Base-by-base conservation (phyloP, 2,888 invertebrate genomes). In the Agrotis puta region DNA sequence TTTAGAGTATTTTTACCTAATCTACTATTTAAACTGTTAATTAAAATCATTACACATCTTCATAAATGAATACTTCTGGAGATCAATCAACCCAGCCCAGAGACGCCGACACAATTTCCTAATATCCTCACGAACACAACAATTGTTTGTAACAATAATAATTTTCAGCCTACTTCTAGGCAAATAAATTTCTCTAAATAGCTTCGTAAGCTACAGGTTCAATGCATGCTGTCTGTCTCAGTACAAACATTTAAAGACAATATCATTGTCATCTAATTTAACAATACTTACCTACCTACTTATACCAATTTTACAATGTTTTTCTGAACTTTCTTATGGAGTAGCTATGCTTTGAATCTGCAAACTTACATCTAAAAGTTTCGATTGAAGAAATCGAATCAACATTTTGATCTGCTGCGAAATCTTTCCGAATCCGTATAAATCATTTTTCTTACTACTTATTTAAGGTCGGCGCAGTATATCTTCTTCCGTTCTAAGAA, bases 51-150 rank as follows among this genome's bases (percentile, higher is more conserved):
- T 27, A 54, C 11, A 54, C 18, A 18, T 11, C n/a, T 27, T 54
- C 18, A 54, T 18, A 27, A 27, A 27, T 18, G 18, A 56, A 48
- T 45, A 33, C 33, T 59, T 68, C 47, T 73, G 74, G 71, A 84
- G 78, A 83, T 64, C 70, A 64, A 50, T 13, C 67, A 87, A 79
- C 76, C 43, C 48, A 53, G 56, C 11, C 53, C 59, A 71, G 64
- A 57, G 56, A 69, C 69, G 59, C 66, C 57, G 68, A 72, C 69
- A 81, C 68, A 81, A 79, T 87, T 88, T 89, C 90, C 88, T 88
- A 89, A 88, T 88, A 89, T 84, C 70, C 81, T 82, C 80, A 88
- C 85, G 86, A 91, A 92, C 90, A 91, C 90, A 92, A 90, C 88
- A 88, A 87, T 83, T 82, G 84, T 81, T 84, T 80, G 71, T 81